phyloP scores from a whole-genome alignment of 2,888 invertebrate species.

The Eueremaeus valkanovi region DNA sequence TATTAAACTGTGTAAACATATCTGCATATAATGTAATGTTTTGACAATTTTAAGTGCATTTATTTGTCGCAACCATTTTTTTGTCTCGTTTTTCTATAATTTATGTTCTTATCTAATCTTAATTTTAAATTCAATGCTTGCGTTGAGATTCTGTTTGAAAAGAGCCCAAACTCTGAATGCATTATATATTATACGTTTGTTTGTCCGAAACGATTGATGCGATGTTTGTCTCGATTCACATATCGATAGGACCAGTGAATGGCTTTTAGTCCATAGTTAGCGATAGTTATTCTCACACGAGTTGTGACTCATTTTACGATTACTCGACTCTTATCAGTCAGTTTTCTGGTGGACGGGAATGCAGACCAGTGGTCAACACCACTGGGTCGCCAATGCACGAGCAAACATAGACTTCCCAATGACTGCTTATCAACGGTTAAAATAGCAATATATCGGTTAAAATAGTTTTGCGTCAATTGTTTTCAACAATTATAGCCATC shows the following conservation, averaged over 20 bases:
- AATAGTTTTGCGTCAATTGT: conserved; percentile 6
- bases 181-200: not conserved
- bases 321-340: not conserved
- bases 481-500: not conserved
- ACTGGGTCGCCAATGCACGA: not conserved
- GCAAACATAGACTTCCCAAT: not conserved
- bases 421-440: not conserved
- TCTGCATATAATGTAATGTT: too few species aligned
- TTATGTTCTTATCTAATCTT: not conserved
- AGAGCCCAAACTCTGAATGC: not conserved
- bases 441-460: not conserved
- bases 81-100: too few species aligned
- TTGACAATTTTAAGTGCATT: too few species aligned
- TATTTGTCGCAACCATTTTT: too few species aligned
- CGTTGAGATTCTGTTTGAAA: not conserved
- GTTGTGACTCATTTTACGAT: conserved; percentile 13
- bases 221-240: too few species aligned
- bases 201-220: too few species aligned
- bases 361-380: not conserved
- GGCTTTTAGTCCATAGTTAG: not conserved
- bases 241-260: not conserved
- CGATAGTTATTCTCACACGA: too few species aligned
- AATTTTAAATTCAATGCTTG: not conserved
- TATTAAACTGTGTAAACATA: too few species aligned
- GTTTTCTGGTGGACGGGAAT: not conserved